Conservation (phyloP, 2,797 vertebrate genomes). For the Phaenicophaeus curvirostris region DNA sequence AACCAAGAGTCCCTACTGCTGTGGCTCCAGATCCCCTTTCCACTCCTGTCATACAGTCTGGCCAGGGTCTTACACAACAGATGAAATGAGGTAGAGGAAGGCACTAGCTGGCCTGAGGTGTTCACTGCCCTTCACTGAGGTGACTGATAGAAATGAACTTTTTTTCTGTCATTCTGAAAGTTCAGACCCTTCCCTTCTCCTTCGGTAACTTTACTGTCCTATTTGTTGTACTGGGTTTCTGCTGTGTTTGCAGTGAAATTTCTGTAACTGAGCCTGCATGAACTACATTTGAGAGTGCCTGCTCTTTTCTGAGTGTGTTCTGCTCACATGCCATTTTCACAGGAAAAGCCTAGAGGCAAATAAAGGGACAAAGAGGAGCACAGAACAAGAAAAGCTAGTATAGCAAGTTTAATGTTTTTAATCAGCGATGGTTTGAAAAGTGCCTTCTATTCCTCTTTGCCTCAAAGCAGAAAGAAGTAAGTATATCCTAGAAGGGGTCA, state of each 20-base stretch:
- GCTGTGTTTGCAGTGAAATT: not conserved
- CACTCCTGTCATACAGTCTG: not conserved
- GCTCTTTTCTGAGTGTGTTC: not conserved
- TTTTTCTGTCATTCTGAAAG: not conserved
- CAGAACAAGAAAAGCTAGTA: slow-evolving; percentile 27
- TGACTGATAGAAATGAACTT: not conserved
- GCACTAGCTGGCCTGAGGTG: rapidly evolving
- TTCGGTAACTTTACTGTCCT: not conserved
- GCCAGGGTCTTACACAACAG: rapidly evolving
- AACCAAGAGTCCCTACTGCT: not conserved
- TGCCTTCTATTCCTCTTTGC: not conserved
- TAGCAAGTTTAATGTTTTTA: not conserved
- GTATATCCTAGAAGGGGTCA: not conserved
- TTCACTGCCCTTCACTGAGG: not conserved
- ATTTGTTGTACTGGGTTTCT: not conserved
- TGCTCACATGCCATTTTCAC: not conserved
- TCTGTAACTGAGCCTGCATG: not conserved
- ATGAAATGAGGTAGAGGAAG: not conserved
- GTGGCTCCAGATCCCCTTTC: not conserved
- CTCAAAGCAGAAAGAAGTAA: not conserved
- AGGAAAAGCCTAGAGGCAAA: not conserved
- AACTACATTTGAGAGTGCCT: not conserved
- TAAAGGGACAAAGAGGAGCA: not conserved
- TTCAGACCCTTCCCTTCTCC: not conserved
- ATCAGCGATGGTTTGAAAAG: not conserved